Evolutionary conservation across 2,888 invertebrate genomes (phyloP), one percentile per base, ranked within the genome.

Genomic region (Rhagonycha fulva): DNA sequence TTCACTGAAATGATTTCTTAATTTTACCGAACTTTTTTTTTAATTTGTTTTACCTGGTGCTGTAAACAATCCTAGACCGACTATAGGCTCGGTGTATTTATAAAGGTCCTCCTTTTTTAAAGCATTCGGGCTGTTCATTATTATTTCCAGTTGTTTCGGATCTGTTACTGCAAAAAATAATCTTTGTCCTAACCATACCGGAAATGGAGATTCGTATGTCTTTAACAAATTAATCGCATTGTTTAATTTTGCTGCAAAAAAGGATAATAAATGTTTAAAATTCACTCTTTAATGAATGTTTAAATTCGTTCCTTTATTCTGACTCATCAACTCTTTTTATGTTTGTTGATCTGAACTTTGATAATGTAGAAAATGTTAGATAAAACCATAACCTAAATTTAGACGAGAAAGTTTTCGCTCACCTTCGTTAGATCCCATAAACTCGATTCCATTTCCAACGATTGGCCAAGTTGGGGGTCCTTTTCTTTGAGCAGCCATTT

Each of bases 391-490:
- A 62, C 9, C 14, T 62, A 12, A 3, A 19, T 9, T 9, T 62
- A 12, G 62, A 1, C 14, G 9, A 4, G 12, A 60, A 62, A 14
- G 7, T 62, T 62, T 1, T 63, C 2, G 24, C 67, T 77, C 28
- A 79, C 79, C 76, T 70, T 62, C 70, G 19, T 82, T 79, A 19
- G 77, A 80, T 70, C 82, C 83, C 10, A 82, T 67, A 73, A 84
- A 84, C 62, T 76, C 77, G 7, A 82, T 70, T 5, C 82, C 80
- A 14, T 82, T 84, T 61, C 84, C 84, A 47, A 84, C 75, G 7
- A 84, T 68, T 1, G 84, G 84, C 5, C 82, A 70, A 4, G 81
- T 78, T 24, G 80, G 76, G 3, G 84, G 84, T 30, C 84, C 84
- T 11, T 79, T 78, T 23, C 83, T 24, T 68, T 82, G 74, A 0